Conservation (phyloP, 1,140 invertebrate genomes). For the Ceratitis capitata region DNA sequence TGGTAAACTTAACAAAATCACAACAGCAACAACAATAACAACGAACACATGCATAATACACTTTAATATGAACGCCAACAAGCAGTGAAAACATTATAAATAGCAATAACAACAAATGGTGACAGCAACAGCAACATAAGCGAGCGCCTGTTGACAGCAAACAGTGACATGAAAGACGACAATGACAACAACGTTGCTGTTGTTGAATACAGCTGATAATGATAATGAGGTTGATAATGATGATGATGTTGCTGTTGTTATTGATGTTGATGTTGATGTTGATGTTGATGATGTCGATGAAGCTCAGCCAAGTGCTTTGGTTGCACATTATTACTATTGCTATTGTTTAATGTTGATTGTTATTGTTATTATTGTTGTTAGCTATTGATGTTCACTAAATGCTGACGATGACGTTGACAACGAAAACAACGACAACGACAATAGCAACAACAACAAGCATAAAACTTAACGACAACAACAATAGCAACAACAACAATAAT, state of each 20-base stretch:
- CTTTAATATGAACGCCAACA: too few relatives aligned
- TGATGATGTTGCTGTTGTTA: neutral
- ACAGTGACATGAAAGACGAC: constrained; percentile 32
- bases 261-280: neutral
- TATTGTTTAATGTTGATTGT: constrained; percentile 1
- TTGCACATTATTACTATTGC: constrained; percentile 3
- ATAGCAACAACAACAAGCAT: neutral
- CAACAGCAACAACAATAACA: neutral
- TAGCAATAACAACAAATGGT: constrained; percentile 30
- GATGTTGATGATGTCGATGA: neutral
- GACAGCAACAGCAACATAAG: constrained; percentile 36
- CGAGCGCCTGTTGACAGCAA: constrained; percentile 26
- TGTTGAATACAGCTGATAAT: too few relatives aligned
- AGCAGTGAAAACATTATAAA: neutral
- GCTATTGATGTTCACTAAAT: constrained; percentile 14
- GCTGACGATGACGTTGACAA: constrained; percentile 2
- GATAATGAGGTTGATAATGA: neutral
- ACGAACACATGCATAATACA: too few relatives aligned
- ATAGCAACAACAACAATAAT: too few relatives aligned
- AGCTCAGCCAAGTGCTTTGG: neutral
- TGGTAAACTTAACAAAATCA: neutral
- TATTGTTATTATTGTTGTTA: neutral
- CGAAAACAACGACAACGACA: neutral
- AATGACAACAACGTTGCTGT: neutral
- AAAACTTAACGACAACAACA: neutral